Base-by-base conservation (phyloP, 2,888 invertebrate genomes). In the Scrobipalpa atriplicella region DNA sequence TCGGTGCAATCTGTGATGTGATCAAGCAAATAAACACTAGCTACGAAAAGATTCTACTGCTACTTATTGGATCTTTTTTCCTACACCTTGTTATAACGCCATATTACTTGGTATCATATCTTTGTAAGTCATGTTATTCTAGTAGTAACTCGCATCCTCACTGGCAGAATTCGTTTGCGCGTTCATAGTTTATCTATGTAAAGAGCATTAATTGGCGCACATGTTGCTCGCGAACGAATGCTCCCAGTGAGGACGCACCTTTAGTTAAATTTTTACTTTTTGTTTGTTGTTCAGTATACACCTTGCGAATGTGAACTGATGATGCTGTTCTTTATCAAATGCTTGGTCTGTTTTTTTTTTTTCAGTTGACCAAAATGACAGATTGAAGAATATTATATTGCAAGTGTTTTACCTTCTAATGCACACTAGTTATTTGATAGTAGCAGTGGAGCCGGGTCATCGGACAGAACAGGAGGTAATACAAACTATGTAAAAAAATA, bases 1-100 rank as follows among this genome's bases (percentile, higher is more conserved):
- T 36, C 21, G 65, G 47, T 11, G 36, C 43, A 11, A 36, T 60
- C 21, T 65, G 60, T 39, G 60, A 60, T 8, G 51, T 65, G n/a
- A 38, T 65, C 18, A 43, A 16, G 7, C 9, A 58, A 18, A 13
- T 65, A 0, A 56, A 60, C 19, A 21, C 36, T 6, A 60, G 0
- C 19, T 47, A 60, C 29, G 65, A 36, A n/a, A 38, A 13, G 1
- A 18, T 65, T 43, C 18, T 65, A 10, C 16, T 65, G 16, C 21
- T 65, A 10, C 56, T 65, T 2, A 19, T 51, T 0, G 36, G 16
- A 16, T 18, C 51, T 3, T 51, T 47, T 10, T 65, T 65, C 51
- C 47, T 65, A 3, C 60, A 56, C 13, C 36, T 65, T 0, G 60
- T 60, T 6, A n/a, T 47, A 8, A 38, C 60, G 2, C 60, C 65